A percentile compares a stretch with the other conserved stretches of the same genome.
Conservation (phyloP, 2,113 vertebrate species). For the Pseudopipra pipra region DNA sequence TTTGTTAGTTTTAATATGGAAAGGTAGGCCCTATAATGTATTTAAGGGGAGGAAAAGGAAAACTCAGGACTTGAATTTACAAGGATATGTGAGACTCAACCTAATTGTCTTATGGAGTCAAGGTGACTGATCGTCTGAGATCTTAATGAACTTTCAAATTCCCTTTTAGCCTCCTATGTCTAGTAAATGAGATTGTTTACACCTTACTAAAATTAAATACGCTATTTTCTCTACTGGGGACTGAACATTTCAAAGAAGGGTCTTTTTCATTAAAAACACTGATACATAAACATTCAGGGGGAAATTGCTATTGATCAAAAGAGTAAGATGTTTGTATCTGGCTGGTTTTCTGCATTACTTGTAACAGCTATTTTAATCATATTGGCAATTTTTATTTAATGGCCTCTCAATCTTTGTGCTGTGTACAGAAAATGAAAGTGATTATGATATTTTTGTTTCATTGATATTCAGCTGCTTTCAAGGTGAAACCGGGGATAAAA, state of each 20-base stretch:
- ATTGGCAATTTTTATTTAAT: slow-evolving; percentile 38
- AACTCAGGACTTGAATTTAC: not conserved
- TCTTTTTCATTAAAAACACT: not conserved
- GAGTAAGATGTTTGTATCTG: not conserved
- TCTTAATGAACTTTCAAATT: not conserved
- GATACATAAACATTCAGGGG: not conserved
- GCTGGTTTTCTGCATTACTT: not conserved
- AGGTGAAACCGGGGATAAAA: slow-evolving; percentile 22
- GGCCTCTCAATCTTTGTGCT: not conserved
- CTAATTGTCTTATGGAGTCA: rapidly evolving
- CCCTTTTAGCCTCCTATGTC: not conserved
- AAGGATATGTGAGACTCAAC: not conserved
- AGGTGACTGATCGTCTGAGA: not conserved
- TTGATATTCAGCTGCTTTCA: slow-evolving; percentile 65
- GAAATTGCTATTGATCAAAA: slow-evolving; percentile 46
- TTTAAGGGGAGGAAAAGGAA: not conserved
- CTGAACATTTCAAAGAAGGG: not conserved
- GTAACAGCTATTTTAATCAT: slow-evolving; percentile 1
- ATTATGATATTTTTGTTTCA: slow-evolving; percentile 53
- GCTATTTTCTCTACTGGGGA: not conserved
- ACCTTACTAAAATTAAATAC: not conserved
- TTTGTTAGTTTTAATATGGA: not conserved
- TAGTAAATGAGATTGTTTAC: not conserved
- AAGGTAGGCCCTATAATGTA: not conserved
- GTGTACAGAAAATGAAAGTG: slow-evolving; percentile 25